phyloP scores from a whole-genome alignment of 2,797 vertebrate genomes.

The Tarsius wallacei region DNA sequence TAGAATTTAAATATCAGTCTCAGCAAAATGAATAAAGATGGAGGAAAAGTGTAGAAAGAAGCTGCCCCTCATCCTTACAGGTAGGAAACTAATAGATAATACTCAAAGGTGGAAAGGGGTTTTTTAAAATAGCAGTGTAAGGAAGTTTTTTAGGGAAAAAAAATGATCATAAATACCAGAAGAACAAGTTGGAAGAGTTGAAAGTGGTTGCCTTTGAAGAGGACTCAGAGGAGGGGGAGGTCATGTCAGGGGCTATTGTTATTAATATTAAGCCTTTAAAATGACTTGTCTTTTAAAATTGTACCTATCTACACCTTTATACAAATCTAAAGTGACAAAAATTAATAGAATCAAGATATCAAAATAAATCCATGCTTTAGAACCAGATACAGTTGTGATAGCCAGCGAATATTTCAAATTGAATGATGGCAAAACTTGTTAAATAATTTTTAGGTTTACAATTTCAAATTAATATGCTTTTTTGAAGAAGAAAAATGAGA shows the following conservation, averaged over 20 bases:
- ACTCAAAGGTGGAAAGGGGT: not conserved
- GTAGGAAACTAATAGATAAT: not conserved
- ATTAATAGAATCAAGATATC: not conserved
- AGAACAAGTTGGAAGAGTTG: constrained; percentile 29
- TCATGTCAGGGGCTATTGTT: not conserved
- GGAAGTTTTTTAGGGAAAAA: not conserved
- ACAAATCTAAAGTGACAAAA: not conserved
- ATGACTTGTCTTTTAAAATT: constrained; percentile 47
- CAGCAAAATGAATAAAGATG: not conserved
- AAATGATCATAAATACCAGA: not conserved
- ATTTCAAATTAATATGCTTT: not conserved
- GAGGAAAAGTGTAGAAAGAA: not conserved
- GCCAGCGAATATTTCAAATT: constrained; percentile 7
- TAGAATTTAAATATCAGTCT: not conserved
- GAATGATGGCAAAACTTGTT: constrained; percentile 27
- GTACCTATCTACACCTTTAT: not conserved
- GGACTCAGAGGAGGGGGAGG: not conserved
- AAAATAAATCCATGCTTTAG: constrained; percentile 41
- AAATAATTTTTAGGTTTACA: not conserved
- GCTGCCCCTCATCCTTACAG: not conserved
- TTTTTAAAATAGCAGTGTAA: not conserved
- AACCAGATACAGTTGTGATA: constrained; percentile 31
- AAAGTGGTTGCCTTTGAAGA: constrained; percentile 14
- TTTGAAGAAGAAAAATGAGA: constrained; percentile 24
- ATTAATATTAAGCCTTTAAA: constrained; percentile 25